Conservation (phyloP, 2,797 vertebrate genomes). For the Melanotaenia maccullochi region DNA sequence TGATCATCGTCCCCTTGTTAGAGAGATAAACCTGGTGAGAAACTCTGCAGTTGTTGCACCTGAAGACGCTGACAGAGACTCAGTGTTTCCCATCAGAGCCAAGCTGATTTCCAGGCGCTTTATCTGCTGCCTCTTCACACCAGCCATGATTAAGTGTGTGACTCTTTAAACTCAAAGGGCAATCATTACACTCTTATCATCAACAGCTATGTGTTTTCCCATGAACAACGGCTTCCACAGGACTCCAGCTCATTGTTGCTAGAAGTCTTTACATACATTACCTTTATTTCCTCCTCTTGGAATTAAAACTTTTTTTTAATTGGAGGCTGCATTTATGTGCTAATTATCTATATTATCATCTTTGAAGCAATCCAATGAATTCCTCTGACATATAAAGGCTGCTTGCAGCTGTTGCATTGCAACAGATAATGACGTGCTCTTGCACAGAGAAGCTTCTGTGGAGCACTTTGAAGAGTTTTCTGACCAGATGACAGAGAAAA, state of each 20-base stretch:
- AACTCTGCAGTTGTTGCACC: slow-evolving; percentile 54
- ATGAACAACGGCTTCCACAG: slow-evolving; percentile 34
- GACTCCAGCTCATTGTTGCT: too few species aligned
- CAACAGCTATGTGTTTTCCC: slow-evolving; percentile 51
- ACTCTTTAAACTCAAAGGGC: slow-evolving; percentile 61
- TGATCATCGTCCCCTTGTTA: background rate
- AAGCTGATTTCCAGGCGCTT: slow-evolving; percentile 41
- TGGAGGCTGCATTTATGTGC: background rate
- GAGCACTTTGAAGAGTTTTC: slow-evolving; percentile 27
- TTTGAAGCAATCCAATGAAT: too few species aligned
- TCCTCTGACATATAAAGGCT: background rate
- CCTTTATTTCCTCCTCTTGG: too few species aligned
- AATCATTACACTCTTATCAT: slow-evolving; percentile 67
- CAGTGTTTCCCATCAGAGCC: slow-evolving; percentile 34
- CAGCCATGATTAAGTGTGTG: slow-evolving; percentile 70
- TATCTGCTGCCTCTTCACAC: slow-evolving; percentile 69
- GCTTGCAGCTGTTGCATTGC: background rate
- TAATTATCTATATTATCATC: background rate
- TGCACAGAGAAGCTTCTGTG: background rate
- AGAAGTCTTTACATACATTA: too few species aligned
- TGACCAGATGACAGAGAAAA: slow-evolving; percentile 56
- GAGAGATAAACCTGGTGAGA: slow-evolving; percentile 55
- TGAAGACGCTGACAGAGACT: slow-evolving; percentile 25
- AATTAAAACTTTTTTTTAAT: background rate
- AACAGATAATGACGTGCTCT: background rate